Conservation (phyloP, 2,113 vertebrate species). For the human (Homo sapiens) region DNA sequence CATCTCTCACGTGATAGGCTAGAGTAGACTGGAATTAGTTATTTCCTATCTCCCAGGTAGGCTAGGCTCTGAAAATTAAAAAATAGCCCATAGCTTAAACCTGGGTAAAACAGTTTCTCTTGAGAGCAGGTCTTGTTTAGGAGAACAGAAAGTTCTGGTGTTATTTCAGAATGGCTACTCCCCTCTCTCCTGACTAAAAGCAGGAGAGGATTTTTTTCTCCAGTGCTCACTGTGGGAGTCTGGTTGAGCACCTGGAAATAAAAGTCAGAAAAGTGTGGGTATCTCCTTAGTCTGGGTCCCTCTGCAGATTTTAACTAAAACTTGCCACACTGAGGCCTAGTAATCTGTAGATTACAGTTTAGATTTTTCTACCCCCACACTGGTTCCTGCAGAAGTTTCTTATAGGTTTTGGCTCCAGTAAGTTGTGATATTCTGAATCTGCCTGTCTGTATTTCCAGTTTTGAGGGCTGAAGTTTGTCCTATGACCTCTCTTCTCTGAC, state of each 20-base stretch:
- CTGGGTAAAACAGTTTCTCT: background rate
- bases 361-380: background rate
- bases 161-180: background rate
- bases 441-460: background rate
- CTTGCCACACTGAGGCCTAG: background rate
- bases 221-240: background rate
- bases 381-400: background rate
- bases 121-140: background rate
- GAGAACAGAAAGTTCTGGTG: background rate
- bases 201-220: background rate
- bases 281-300: background rate
- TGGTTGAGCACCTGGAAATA: background rate
- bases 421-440: background rate
- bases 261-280: background rate
- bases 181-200: background rate
- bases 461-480: background rate
- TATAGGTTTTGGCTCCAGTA: background rate
- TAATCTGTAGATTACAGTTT: background rate
- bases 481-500: background rate
- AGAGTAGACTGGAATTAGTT: background rate
- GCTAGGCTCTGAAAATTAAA: background rate
- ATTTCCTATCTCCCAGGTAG: background rate
- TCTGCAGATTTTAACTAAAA: background rate
- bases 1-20: background rate
- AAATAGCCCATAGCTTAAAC: background rate